These are phyloP conservation scores for Notodromas monacha DNA, from an alignment of 2,888 invertebrate species.

Conservation along the genomic window DNA sequence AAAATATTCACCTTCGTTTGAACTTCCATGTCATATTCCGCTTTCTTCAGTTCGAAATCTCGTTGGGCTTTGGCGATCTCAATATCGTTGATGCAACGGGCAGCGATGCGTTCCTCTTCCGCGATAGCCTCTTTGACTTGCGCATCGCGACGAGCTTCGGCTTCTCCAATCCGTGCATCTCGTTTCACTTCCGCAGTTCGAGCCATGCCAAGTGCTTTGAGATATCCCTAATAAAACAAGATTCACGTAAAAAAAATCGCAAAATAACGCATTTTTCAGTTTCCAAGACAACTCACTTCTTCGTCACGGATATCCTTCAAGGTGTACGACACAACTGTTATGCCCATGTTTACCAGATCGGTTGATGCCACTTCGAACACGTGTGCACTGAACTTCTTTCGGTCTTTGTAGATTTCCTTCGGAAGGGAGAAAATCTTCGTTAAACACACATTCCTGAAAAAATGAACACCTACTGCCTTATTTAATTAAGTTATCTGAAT, in stretches of 20 bases:
- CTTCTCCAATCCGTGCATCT: constrained; percentile 85
- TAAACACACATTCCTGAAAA: background rate
- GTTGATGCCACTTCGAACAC: constrained; percentile 82
- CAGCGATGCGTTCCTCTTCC: constrained; percentile 79
- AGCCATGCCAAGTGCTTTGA: constrained; percentile 75
- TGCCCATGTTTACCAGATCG: constrained; percentile 81
- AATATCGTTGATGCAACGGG: constrained; percentile 57
- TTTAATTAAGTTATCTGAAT: too few relatives aligned
- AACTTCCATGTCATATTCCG: constrained; percentile 83
- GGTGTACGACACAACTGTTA: constrained; percentile 76
- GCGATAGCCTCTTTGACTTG: constrained; percentile 78
- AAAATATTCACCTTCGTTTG: constrained; percentile 38
- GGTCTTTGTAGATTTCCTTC: constrained; percentile 77
- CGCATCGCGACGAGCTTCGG: constrained; percentile 70
- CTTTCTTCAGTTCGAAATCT: constrained; percentile 86
- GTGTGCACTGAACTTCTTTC: constrained; percentile 66
- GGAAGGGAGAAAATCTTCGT: too few relatives aligned
- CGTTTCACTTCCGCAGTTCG: constrained; percentile 76
- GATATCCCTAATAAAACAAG: constrained; percentile 34
- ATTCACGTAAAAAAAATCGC: constrained; percentile 6
- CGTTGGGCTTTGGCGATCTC: constrained; percentile 87
- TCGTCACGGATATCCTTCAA: constrained; percentile 76
- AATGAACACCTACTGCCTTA: too few relatives aligned
- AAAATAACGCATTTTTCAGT: constrained; percentile 2
- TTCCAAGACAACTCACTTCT: constrained; percentile 29